These are phyloP conservation scores for Tachypleus tridentatus DNA, from an alignment of 1,140 invertebrate species.

Conservation along the genomic window DNA sequence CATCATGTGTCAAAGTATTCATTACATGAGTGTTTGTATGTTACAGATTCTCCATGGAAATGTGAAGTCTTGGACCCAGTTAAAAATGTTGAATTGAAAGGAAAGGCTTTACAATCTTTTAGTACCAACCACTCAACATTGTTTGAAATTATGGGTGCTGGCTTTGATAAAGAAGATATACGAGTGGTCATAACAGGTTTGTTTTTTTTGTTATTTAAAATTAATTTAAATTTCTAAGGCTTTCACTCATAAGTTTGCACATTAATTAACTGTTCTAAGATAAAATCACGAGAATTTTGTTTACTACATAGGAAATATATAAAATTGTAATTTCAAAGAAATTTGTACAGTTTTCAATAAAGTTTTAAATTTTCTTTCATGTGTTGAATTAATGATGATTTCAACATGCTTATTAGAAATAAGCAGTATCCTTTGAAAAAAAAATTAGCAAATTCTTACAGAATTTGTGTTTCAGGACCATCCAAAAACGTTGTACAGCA, in stretches of 20 bases:
- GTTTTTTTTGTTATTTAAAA: neutral
- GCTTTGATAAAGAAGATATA: slow-evolving; percentile 50
- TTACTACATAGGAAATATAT: too few species aligned
- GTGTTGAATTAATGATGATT: too few species aligned
- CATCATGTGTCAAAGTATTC: too few species aligned
- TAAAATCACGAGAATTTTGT: too few species aligned
- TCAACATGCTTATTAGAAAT: too few species aligned
- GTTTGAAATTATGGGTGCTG: slow-evolving; percentile 63
- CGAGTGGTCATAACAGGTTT: slow-evolving; percentile 29
- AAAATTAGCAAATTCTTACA: neutral
- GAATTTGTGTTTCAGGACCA: slow-evolving; percentile 16
- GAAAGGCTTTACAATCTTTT: slow-evolving; percentile 73
- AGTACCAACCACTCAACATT: slow-evolving; percentile 67
- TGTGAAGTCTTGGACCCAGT: slow-evolving; percentile 60
- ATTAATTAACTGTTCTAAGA: too few species aligned
- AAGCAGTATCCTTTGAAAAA: too few species aligned
- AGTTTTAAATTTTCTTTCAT: too few species aligned
- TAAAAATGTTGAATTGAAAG: slow-evolving; percentile 46
- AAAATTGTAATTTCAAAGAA: too few species aligned
- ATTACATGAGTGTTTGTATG: slow-evolving; percentile 21
- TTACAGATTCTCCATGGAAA: slow-evolving; percentile 76
- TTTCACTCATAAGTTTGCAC: too few species aligned
- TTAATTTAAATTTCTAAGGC: too few species aligned
- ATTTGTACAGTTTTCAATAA: too few species aligned
- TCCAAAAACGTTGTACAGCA: slow-evolving; percentile 18